Percentiles rank a stretch among this genome's conserved stretches.
These are phyloP conservation scores for Trididemnum miniatum DNA, from an alignment of 23 tunicate species.

Conservation along the genomic window DNA sequence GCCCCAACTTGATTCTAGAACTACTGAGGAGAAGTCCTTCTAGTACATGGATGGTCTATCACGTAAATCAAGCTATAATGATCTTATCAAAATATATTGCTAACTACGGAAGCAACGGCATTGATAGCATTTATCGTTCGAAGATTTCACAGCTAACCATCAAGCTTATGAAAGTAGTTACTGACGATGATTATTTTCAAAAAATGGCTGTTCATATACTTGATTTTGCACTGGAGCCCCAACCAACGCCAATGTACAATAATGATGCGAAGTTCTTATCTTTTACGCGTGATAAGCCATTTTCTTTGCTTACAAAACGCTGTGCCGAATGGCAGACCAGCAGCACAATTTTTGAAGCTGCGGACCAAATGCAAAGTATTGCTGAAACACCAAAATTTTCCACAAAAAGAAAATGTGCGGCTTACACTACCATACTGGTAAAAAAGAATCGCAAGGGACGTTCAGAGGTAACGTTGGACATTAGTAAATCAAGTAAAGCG, in stretches of 20 bases:
- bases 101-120: neutral
- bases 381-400: neutral
- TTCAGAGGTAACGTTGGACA: neutral
- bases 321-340: neutral
- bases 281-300: neutral
- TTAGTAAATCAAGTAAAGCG: slow-evolving; percentile 16
- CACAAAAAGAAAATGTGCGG: neutral
- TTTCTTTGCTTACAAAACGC: neutral
- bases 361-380: neutral
- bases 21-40: neutral
- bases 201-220: slow-evolving; percentile 22
- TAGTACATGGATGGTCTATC: slow-evolving; percentile 11
- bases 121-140: neutral
- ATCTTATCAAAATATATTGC: slow-evolving; percentile 10
- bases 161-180: slow-evolving; percentile 13
- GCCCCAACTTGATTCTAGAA: neutral
- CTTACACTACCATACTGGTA: neutral
- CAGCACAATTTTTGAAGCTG: neutral
- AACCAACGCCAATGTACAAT: neutral
- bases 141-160: neutral
- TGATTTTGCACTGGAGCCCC: neutral
- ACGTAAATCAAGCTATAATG: slow-evolving; percentile 2
- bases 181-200: slow-evolving; percentile 33
- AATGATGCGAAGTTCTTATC: neutral
- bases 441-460: neutral